A percentile compares a stretch with the other conserved stretches of the same genome.
Evolutionary conservation across 2,113 vertebrate genomes (phyloP).

Genomic region (Aix galericulata): DNA sequence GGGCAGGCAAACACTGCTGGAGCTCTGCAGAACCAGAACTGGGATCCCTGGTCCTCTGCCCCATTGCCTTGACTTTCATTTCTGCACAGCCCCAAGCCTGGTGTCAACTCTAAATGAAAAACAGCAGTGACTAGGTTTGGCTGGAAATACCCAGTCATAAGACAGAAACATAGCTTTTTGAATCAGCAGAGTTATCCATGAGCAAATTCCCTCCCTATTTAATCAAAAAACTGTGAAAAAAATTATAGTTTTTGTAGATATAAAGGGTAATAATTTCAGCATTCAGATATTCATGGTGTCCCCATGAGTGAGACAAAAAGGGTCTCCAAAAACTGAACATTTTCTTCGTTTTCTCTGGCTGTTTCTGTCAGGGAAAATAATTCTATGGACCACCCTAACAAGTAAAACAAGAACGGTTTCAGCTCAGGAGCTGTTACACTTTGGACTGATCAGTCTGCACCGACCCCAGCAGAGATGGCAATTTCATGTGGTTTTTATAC

Average conservation of each 20-base stretch:
- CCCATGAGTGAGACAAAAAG: background rate
- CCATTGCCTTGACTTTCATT: background rate
- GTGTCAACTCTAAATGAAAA: background rate
- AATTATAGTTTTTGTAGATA: background rate
- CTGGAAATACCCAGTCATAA: background rate
- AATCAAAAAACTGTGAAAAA: background rate
- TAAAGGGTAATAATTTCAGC: background rate
- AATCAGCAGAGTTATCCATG: background rate
- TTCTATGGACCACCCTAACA: background rate
- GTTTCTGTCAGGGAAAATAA: background rate
- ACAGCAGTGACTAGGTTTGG: background rate
- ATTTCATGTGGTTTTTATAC: slow-evolving; percentile 39
- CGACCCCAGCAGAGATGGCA: background rate
- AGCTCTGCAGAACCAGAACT: background rate
- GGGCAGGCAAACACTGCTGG: too few relatives aligned
- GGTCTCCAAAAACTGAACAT: background rate
- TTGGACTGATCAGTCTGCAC: background rate
- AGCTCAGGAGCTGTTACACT: slow-evolving; percentile 12
- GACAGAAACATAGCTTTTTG: background rate
- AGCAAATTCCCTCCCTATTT: background rate
- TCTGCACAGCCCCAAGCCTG: background rate
- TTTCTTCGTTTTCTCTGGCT: background rate
- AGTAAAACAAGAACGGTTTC: background rate
- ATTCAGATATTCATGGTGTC: background rate
- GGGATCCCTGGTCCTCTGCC: fast-evolving